These are phyloP conservation scores for Mastacembelus armatus DNA, from an alignment of 2,797 vertebrate species.

Conservation along the genomic window DNA sequence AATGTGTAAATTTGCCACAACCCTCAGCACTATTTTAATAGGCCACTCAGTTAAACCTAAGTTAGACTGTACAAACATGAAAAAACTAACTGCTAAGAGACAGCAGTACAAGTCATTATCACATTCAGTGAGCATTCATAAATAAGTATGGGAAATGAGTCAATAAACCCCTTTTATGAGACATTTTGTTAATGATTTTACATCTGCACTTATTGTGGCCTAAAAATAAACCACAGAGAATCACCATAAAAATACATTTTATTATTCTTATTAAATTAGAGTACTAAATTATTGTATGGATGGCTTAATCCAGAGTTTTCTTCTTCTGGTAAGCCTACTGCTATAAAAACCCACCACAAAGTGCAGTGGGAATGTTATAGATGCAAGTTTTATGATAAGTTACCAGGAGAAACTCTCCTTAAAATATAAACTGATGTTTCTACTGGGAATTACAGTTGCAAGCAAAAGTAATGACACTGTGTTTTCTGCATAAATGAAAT, in stretches of 20 bases:
- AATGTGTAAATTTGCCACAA: constrained; percentile 18
- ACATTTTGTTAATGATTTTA: constrained; percentile 25
- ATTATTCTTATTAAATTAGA: too few species aligned
- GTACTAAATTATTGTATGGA: too few species aligned
- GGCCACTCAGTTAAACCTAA: constrained; percentile 6
- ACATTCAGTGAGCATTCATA: constrained; percentile 27
- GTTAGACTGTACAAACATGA: constrained; percentile 6
- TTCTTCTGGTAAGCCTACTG: background rate
- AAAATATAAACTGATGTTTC: background rate
- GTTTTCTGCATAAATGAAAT: too few species aligned
- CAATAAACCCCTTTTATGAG: constrained; percentile 6
- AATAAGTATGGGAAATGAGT: constrained; percentile 27
- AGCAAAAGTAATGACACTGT: too few species aligned
- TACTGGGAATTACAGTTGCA: background rate
- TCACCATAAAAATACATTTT: too few species aligned
- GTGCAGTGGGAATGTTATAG: background rate
- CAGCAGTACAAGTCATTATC: constrained; percentile 22
- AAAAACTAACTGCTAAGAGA: constrained; percentile 14
- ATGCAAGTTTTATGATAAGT: background rate
- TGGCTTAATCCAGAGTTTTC: too few species aligned
- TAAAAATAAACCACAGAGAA: constrained; percentile 29
- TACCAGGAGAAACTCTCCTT: background rate
- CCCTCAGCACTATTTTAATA: constrained; percentile 7
- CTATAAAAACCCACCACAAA: background rate
- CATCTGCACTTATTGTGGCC: background rate